Percentiles rank a stretch among this genome's conserved stretches.
phyloP scores from a whole-genome alignment of 2,888 invertebrate species.

The Nomada ferruginata region DNA sequence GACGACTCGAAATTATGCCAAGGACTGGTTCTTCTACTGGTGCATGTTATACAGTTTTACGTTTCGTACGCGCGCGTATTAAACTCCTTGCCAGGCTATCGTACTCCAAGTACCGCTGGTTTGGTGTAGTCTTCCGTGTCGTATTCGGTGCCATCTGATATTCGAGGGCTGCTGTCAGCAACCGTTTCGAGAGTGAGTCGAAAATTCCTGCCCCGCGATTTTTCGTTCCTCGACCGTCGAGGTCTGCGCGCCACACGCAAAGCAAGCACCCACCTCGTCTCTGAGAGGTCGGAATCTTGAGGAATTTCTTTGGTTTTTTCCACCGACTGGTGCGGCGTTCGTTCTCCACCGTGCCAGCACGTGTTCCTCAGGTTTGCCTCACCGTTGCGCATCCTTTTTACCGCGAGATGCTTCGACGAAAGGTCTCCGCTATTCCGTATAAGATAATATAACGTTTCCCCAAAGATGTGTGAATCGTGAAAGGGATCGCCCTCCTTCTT shows the following conservation, averaged over 20 bases:
- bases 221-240: conserved; percentile 14
- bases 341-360: background rate
- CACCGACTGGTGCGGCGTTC: conserved; percentile 5
- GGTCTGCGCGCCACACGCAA: background rate
- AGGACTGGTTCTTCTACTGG: conserved; percentile 64
- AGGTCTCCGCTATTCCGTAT: conserved; percentile 8
- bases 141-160: conserved; percentile 65
- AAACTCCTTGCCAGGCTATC: conserved; percentile 43
- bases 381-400: background rate
- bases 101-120: conserved; percentile 54
- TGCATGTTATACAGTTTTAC: conserved; percentile 70
- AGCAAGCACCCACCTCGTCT: background rate
- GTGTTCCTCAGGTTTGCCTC: conserved; percentile 4
- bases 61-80: conserved; percentile 60
- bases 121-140: conserved; percentile 68
- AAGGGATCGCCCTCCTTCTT: conserved; percentile 35
- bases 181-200: background rate
- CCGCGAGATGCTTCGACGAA: background rate
- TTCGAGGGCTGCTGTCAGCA: conserved; percentile 47
- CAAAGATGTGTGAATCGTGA: conserved; percentile 46
- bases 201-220: conserved; percentile 27
- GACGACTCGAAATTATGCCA: conserved; percentile 27
- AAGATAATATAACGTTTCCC: conserved; percentile 38
- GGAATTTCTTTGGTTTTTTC: background rate
- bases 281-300: background rate